A percentile compares a stretch with the other conserved stretches of the same genome.
Evolutionary conservation across 2,888 invertebrate genomes (phyloP).

Genomic region (Metallyticus violacea): DNA sequence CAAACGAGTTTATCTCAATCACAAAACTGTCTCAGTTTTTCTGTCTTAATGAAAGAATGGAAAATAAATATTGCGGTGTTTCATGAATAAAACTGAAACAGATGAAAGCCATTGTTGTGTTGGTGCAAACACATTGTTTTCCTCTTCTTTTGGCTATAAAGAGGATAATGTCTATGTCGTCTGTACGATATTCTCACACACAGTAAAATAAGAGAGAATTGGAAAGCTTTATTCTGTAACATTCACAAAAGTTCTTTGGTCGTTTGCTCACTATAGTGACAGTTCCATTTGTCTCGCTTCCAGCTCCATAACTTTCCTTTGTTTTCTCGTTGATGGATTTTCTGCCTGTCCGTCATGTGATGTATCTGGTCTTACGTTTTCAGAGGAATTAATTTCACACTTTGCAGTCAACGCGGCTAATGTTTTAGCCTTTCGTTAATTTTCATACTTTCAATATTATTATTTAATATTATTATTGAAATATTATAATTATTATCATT

Average conservation of each 20-base stretch:
- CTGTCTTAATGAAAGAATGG: too few relatives aligned
- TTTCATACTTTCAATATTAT: too few relatives aligned
- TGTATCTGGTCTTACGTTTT: background rate
- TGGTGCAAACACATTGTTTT: background rate
- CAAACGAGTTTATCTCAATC: too few relatives aligned
- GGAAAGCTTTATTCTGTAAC: background rate
- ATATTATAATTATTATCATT: too few relatives aligned
- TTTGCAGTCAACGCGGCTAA: background rate
- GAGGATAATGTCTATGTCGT: too few relatives aligned
- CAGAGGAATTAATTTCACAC: background rate
- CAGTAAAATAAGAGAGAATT: background rate
- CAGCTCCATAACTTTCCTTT: background rate
- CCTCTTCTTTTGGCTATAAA: too few relatives aligned
- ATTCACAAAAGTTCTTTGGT: background rate
- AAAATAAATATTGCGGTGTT: too few relatives aligned
- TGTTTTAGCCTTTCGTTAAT: too few relatives aligned
- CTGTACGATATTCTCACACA: background rate
- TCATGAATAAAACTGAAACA: background rate
- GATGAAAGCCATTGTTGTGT: background rate
- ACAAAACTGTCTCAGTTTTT: too few relatives aligned
- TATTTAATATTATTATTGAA: too few relatives aligned
- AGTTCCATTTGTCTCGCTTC: background rate
- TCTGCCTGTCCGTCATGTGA: background rate
- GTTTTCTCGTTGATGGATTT: background rate
- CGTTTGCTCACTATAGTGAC: background rate